These are phyloP conservation scores for Tipula unca DNA, from an alignment of 2,888 invertebrate species.

Conservation along the genomic window DNA sequence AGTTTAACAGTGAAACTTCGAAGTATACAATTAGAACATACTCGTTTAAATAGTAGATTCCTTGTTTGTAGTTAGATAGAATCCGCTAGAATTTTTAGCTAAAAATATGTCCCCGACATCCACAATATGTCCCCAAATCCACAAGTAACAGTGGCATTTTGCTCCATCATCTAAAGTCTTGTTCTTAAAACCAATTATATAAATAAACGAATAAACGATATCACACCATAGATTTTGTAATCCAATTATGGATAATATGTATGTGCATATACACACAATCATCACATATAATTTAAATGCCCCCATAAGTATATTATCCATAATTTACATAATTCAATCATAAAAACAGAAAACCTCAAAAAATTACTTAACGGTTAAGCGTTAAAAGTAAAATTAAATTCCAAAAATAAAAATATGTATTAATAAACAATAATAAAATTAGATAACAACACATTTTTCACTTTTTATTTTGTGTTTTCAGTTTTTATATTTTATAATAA, in stretches of 20 bases:
- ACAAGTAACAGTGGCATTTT: too few species aligned
- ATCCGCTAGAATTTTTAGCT: too few species aligned
- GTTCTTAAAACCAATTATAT: too few species aligned
- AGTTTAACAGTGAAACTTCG: too few species aligned
- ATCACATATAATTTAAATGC: background rate
- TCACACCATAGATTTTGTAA: background rate
- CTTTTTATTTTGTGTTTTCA: background rate
- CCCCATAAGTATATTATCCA: background rate
- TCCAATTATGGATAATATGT: background rate
- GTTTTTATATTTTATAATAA: background rate
- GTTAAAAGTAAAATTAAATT: background rate
- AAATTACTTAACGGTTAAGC: background rate
- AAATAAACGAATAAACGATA: background rate
- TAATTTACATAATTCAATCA: constrained; percentile 8
- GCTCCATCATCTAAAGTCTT: too few species aligned
- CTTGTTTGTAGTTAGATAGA: too few species aligned
- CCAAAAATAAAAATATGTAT: background rate
- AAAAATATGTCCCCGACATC: too few species aligned
- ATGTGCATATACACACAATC: background rate
- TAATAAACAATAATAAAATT: constrained; percentile 8
- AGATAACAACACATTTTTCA: constrained; percentile 3
- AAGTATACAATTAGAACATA: too few species aligned
- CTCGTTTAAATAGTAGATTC: too few species aligned
- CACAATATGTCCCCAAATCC: too few species aligned
- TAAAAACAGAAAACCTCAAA: background rate